phyloP scores from a whole-genome alignment of 2,113 vertebrate species.

The Barnardius zonarius region DNA sequence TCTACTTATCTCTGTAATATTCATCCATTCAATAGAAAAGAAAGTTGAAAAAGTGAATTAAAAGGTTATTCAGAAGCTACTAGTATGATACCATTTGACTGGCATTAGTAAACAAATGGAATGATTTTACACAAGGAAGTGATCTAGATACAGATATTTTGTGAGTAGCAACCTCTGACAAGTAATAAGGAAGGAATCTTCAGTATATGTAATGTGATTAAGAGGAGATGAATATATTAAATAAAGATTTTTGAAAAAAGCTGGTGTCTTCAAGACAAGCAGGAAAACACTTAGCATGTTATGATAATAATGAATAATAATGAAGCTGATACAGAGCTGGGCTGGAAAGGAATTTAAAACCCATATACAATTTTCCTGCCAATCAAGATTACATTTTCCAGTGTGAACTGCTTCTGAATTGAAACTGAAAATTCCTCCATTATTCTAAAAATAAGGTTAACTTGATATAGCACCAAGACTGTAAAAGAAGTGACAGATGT shows the following conservation, averaged over 20 bases:
- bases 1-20: not conserved
- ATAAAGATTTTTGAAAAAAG: not conserved
- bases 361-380: not conserved
- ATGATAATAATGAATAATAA: no score
- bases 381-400: conserved; percentile 31
- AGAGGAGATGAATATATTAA: not conserved
- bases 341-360: not conserved
- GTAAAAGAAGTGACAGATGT: conserved; percentile 33
- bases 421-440: conserved; percentile 5
- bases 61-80: not conserved
- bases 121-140: not conserved
- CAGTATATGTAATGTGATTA: not conserved
- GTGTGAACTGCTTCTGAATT: conserved; percentile 8
- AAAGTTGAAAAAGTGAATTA: not conserved
- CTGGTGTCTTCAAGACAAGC: not conserved
- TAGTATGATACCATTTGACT: not conserved
- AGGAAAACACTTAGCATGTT: not conserved
- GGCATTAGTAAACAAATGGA: not conserved
- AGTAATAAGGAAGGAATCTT: not conserved
- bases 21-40: not conserved
- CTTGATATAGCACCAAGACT: conserved; percentile 23
- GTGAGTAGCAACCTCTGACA: not conserved
- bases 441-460: conserved; percentile 58
- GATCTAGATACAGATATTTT: not conserved
- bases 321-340: not conserved